phyloP scores from a whole-genome alignment of 2,797 vertebrate genomes.

The Neostethus bicornis region DNA sequence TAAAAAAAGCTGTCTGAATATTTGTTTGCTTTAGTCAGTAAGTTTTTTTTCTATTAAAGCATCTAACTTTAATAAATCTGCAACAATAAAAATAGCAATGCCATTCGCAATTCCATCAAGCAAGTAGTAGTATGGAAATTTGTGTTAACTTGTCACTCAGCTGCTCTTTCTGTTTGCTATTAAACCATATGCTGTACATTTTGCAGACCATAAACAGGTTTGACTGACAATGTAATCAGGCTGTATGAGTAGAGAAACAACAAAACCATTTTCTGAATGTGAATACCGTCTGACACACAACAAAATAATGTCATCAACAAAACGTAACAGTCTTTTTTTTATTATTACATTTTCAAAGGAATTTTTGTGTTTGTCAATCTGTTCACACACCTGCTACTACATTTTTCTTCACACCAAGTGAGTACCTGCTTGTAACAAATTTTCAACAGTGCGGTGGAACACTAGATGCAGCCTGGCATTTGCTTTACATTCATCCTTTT shows the following conservation, averaged over 20 bases:
- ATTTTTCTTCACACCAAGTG: slow-evolving; percentile 26
- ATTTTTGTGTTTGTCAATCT: slow-evolving; percentile 22
- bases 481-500: slow-evolving; percentile 57
- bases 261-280: slow-evolving; percentile 20
- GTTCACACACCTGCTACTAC: slow-evolving; percentile 9
- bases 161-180: slow-evolving; percentile 36
- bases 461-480: slow-evolving; percentile 56
- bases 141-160: slow-evolving; percentile 57
- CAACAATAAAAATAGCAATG: slow-evolving; percentile 56
- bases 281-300: slow-evolving; percentile 18
- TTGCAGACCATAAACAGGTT: slow-evolving; percentile 45
- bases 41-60: slow-evolving; percentile 46
- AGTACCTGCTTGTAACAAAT: slow-evolving; percentile 64
- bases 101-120: slow-evolving; percentile 63
- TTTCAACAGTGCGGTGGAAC: slow-evolving; percentile 41
- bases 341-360: slow-evolving; percentile 1
- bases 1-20: too few species aligned
- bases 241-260: slow-evolving; percentile 16
- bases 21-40: slow-evolving; percentile 25
- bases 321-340: not conserved
- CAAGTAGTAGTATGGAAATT: slow-evolving; percentile 52
- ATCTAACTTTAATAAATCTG: slow-evolving; percentile 71
- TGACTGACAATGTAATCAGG: slow-evolving; percentile 52
- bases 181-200: slow-evolving; percentile 62
- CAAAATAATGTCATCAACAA: slow-evolving; percentile 19